These are phyloP conservation scores for Andrena hattorfiana DNA, from an alignment of 2,888 invertebrate species.

Conservation along the genomic window DNA sequence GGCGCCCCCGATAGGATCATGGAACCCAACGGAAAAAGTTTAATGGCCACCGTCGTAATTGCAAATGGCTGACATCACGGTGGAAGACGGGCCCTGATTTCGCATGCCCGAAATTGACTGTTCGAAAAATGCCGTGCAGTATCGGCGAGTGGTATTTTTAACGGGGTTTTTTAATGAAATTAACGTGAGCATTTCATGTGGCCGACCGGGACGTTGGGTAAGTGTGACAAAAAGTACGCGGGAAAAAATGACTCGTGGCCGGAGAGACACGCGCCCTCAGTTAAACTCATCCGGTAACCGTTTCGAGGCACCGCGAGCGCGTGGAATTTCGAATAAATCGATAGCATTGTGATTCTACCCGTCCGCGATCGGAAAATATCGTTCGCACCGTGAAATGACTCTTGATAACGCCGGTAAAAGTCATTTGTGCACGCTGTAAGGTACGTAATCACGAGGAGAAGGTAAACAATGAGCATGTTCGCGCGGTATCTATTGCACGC, in stretches of 20 bases:
- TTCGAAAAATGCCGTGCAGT: constrained; percentile 48
- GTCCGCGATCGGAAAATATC: constrained; percentile 19
- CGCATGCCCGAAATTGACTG: constrained; percentile 50
- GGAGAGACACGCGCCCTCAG: constrained; percentile 68
- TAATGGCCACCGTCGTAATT: constrained; percentile 65
- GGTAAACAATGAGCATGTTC: constrained; percentile 70
- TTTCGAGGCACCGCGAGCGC: constrained; percentile 52
- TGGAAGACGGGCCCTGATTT: constrained; percentile 67
- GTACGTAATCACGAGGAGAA: constrained; percentile 50
- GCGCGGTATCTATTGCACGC: constrained; percentile 62
- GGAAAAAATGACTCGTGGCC: constrained; percentile 66
- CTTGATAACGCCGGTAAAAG: neutral
- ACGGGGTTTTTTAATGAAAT: constrained; percentile 36
- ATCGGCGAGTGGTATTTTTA: constrained; percentile 52
- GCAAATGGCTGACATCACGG: constrained; percentile 78
- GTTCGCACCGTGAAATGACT: constrained; percentile 38
- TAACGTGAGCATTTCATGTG: constrained; percentile 26
- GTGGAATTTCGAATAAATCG: constrained; percentile 66
- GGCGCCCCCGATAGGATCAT: constrained; percentile 6
- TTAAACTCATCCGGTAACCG: constrained; percentile 71
- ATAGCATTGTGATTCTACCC: constrained; percentile 58
- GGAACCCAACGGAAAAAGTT: constrained; percentile 45
- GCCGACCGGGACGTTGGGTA: constrained; percentile 43
- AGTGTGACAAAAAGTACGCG: constrained; percentile 62
- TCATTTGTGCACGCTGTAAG: constrained; percentile 21